A percentile compares a stretch with the other conserved stretches of the same genome.
phyloP scores from a whole-genome alignment of 2,888 invertebrate genomes.

The Vanessa cardui region DNA sequence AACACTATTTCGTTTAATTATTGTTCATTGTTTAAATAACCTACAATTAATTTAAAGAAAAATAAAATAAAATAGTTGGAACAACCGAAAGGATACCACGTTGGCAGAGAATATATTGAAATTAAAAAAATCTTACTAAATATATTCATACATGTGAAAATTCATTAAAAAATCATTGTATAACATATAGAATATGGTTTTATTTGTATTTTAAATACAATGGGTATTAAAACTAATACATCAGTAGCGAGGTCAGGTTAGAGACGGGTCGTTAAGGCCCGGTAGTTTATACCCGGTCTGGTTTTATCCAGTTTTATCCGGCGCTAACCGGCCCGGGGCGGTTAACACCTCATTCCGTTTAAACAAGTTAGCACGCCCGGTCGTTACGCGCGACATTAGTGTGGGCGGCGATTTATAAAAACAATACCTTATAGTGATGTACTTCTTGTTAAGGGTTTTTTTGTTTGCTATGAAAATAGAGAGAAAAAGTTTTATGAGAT shows the following conservation, averaged over 20 bases:
- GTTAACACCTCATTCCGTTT: constrained; percentile 37
- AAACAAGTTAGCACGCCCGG: constrained; percentile 26
- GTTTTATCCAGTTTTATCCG: constrained; percentile 53
- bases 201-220: background rate
- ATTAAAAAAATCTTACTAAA: too few relatives aligned
- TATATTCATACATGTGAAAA: too few relatives aligned
- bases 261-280: constrained; percentile 6
- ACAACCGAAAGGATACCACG: too few relatives aligned
- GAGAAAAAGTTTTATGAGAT: background rate
- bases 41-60: too few relatives aligned
- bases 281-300: constrained; percentile 43
- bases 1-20: too few relatives aligned
- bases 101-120: too few relatives aligned
- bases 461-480: background rate
- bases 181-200: background rate
- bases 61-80: too few relatives aligned
- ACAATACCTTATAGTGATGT: constrained; percentile 1
- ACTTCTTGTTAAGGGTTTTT: background rate
- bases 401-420: constrained; percentile 9
- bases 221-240: constrained; percentile 5
- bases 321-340: constrained; percentile 46
- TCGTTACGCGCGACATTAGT: constrained; percentile 16
- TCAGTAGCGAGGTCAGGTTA: constrained; percentile 4
- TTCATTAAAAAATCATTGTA: too few relatives aligned
- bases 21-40: too few relatives aligned